Evolutionary conservation across 2,797 vertebrate species (phyloP), one percentile per base, ranked within the genome.

Genomic region (Eupleurogrammus muticus): DNA sequence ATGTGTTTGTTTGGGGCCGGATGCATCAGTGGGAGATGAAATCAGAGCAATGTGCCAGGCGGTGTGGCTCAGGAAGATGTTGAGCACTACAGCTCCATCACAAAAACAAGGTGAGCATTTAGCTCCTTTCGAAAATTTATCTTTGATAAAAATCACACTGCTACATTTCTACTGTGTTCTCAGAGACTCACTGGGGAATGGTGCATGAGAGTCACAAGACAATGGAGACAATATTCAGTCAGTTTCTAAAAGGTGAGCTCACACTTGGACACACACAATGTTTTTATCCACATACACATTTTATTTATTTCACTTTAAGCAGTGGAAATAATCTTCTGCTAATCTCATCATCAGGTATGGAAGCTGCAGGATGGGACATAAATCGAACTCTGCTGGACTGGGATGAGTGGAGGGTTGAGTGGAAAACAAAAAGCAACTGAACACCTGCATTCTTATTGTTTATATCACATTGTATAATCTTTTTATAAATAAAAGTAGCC

Each of bases 321-420:
- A 11, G 24, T 1, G 21, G 3, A 66, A 64, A 21, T 8, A 13
- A 63, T 0, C 20, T 57, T 66, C 12, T 54, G 0, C 6, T 42
- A 0, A 17, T 60, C 13, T 75, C 4, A 83, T 58, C 70, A 77
- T 2, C 81, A 96, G 97, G 92, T 54, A 81, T 96, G 38, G 87
- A 87, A 44, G 87, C 77, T 12, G 87, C 84, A 0, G 95, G 94
- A 51, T 97, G 97, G 97, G 92, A 93, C 52, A 93, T 89, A 0
- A 92, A 92, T 35, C 91, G 93, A 56, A 95, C 95, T 55, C 91
- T 96, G 23, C 77, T 98, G 35, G 94, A 96, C 87, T 95, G 95
- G 79, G 94, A 97, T 32, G 96, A 98, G 68, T 98, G 97, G 97
- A 93, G 96, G 61, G 92, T 94, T 0, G 91, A 93, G 0, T 97